A percentile compares a stretch with the other conserved stretches of the same genome.
Conservation (phyloP, 1,140 invertebrate species). For the Zaprionus inermis region DNA sequence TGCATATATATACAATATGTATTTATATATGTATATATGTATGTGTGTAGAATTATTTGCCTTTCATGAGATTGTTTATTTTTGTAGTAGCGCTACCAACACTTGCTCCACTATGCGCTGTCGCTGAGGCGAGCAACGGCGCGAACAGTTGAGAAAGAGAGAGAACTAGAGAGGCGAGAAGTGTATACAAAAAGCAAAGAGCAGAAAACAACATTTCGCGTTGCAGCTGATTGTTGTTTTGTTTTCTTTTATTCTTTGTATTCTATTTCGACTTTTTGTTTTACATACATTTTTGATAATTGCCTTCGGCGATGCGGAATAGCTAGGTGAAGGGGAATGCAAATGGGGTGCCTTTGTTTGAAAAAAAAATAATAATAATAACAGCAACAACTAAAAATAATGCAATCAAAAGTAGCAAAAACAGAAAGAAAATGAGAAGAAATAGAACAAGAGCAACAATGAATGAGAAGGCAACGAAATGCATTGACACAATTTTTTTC, state of each 20-base stretch:
- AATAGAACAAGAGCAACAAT: background rate
- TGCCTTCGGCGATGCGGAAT: constrained; percentile 14
- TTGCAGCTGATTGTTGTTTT: constrained; percentile 59
- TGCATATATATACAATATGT: background rate
- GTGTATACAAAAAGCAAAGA: constrained; percentile 9
- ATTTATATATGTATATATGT: background rate
- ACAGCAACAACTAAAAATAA: constrained; percentile 40
- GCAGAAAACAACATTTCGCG: constrained; percentile 58
- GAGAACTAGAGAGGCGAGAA: constrained; percentile 5
- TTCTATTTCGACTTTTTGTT: constrained; percentile 26
- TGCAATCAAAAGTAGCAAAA: constrained; percentile 30
- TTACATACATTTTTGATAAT: constrained; percentile 66
- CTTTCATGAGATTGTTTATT: constrained; percentile 16
- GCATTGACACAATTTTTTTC: constrained; percentile 48
- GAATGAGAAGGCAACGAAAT: constrained; percentile 14
- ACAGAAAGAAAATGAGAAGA: constrained; percentile 13
- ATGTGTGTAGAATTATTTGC: background rate
- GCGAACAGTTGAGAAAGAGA: background rate
- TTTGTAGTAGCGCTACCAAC: constrained; percentile 1
- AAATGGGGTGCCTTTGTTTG: constrained; percentile 58
- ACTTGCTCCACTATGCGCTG: constrained; percentile 22
- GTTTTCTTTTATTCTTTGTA: constrained; percentile 48
- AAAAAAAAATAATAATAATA: constrained; percentile 27
- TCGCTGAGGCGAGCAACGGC: background rate
- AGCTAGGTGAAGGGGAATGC: background rate